Evolutionary conservation across 2,888 invertebrate genomes (phyloP).

Genomic region (Microchrysa polita): DNA sequence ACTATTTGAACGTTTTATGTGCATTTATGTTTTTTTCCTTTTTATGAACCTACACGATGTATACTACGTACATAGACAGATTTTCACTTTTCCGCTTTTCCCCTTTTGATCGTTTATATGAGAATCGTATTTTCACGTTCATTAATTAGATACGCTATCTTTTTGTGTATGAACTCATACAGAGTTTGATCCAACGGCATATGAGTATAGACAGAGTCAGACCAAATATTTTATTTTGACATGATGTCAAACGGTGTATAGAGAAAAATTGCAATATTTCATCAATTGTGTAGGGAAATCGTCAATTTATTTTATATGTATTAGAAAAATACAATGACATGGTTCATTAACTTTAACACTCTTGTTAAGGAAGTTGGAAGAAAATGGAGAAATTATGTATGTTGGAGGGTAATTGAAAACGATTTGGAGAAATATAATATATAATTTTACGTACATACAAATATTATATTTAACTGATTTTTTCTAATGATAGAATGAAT

Average conservation of each 20-base stretch:
- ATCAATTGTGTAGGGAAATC: background rate
- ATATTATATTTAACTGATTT: too few species aligned
- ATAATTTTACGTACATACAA: background rate
- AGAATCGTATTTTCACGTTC: slow-evolving; percentile 14
- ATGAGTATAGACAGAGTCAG: background rate
- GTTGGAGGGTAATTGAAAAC: background rate
- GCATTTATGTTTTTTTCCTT: slow-evolving; percentile 15
- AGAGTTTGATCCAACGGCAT: too few species aligned
- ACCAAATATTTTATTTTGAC: background rate
- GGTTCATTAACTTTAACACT: background rate
- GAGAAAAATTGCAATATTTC: background rate
- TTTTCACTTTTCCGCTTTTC: background rate
- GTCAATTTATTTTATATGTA: background rate
- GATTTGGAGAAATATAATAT: background rate
- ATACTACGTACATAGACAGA: too few species aligned
- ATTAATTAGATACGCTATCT: slow-evolving; percentile 23
- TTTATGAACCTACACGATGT: too few species aligned
- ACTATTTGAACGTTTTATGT: slow-evolving; percentile 32
- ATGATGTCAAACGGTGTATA: background rate
- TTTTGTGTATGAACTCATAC: background rate
- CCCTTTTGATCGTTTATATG: background rate
- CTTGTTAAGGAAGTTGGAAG: background rate
- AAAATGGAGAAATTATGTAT: slow-evolving; percentile 3
- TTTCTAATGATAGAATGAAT: too few species aligned
- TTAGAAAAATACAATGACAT: slow-evolving; percentile 19